These are phyloP conservation scores for Spilosoma lubricipeda DNA, from an alignment of 2,888 invertebrate species.

Conservation along the genomic window DNA sequence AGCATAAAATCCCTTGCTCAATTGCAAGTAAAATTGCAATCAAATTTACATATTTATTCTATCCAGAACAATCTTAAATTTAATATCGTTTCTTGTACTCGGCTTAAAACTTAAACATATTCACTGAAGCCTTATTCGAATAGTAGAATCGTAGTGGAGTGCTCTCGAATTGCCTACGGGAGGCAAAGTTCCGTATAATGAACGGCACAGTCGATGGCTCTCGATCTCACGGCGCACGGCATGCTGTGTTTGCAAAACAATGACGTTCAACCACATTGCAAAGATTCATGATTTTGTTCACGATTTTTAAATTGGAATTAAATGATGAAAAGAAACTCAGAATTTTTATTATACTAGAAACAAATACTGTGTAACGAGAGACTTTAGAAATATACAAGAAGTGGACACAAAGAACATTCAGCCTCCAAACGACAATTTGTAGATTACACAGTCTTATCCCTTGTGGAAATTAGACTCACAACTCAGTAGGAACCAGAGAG, in stretches of 20 bases:
- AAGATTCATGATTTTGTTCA: slow-evolving; percentile 15
- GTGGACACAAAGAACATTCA: too few relatives aligned
- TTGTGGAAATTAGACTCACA: too few relatives aligned
- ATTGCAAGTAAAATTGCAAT: not conserved
- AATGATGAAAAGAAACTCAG: not conserved
- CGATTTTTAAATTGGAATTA: not conserved
- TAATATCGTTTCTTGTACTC: not conserved
- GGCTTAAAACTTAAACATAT: slow-evolving; percentile 13
- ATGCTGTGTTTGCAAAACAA: slow-evolving; percentile 75
- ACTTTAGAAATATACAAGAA: too few relatives aligned
- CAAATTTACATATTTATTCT: not conserved
- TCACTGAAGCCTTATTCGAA: slow-evolving; percentile 34
- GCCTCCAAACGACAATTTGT: too few relatives aligned
- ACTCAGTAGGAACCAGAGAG: too few relatives aligned
- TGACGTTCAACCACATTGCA: slow-evolving; percentile 45
- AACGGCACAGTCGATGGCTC: slow-evolving; percentile 63
- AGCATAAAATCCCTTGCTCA: not conserved
- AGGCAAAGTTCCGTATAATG: slow-evolving; percentile 63
- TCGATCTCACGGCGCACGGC: slow-evolving; percentile 53
- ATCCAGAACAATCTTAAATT: not conserved
- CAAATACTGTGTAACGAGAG: too few relatives aligned
- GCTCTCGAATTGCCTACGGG: slow-evolving; percentile 48
- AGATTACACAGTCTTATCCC: too few relatives aligned
- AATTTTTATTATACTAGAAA: not conserved
- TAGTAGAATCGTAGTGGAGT: slow-evolving; percentile 33